Percentiles rank a stretch among this genome's conserved stretches.
phyloP scores from a whole-genome alignment of 2,888 invertebrate species.

The Agrotis puta region DNA sequence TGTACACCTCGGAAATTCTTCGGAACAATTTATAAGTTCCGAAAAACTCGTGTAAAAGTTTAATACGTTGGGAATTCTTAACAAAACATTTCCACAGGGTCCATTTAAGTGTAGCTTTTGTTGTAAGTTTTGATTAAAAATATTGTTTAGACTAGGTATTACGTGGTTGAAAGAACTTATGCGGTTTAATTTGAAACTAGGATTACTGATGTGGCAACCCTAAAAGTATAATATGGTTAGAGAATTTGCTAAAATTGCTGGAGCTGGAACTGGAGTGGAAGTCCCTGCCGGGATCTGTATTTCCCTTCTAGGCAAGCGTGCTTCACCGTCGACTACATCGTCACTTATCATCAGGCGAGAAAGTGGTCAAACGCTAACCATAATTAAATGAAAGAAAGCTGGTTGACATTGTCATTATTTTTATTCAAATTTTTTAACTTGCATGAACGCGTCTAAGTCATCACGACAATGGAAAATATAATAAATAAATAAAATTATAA shows the following conservation, averaged over 20 bases:
- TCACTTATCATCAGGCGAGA: too few relatives aligned
- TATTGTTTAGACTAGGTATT: conserved; percentile 33
- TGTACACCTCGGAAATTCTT: conserved; percentile 54
- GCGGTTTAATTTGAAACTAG: neutral
- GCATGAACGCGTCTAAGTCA: too few relatives aligned
- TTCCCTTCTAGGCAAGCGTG: too few relatives aligned
- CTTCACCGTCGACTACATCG: too few relatives aligned
- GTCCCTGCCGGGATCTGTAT: too few relatives aligned
- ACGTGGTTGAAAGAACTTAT: conserved; percentile 3
- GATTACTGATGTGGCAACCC: neutral
- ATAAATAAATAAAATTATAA: too few relatives aligned
- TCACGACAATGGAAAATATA: too few relatives aligned
- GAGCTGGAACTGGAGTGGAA: too few relatives aligned
- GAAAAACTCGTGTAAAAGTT: conserved; percentile 64
- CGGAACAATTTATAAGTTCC: conserved; percentile 64
- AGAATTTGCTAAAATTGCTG: neutral
- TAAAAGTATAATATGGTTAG: neutral
- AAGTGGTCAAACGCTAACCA: too few relatives aligned
- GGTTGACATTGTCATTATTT: too few relatives aligned
- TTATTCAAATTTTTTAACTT: too few relatives aligned
- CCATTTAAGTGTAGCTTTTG: conserved; percentile 48
- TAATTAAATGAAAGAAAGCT: too few relatives aligned
- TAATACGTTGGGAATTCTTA: conserved; percentile 65
- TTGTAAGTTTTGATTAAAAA: conserved; percentile 66
- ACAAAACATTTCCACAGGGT: conserved; percentile 52